These are phyloP conservation scores for Helobdella robusta DNA, from an alignment of 2,888 invertebrate species.

Conservation along the genomic window DNA sequence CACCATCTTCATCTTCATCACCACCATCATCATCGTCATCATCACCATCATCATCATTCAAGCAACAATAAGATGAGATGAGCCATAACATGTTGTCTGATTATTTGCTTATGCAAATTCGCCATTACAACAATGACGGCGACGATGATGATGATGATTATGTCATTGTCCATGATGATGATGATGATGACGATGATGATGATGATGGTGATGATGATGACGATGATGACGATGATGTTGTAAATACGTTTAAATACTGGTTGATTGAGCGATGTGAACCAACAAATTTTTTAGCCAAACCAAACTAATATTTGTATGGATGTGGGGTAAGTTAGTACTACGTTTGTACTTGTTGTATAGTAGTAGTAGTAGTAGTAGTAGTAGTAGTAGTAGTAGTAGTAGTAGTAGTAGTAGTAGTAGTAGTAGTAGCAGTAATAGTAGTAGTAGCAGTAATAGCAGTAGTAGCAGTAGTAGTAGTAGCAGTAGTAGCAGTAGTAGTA, in stretches of 20 bases:
- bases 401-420: conserved; percentile 28
- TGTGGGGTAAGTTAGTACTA: too few relatives aligned
- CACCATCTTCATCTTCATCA: conserved; percentile 3
- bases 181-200: conserved; percentile 11
- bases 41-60: neutral
- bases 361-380: conserved; percentile 19
- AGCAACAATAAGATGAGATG: neutral
- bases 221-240: conserved; percentile 11
- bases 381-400: conserved; percentile 28
- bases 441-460: conserved; percentile 27
- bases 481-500: conserved; percentile 29
- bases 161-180: neutral
- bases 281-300: too few relatives aligned
- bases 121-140: too few relatives aligned
- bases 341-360: too few relatives aligned
- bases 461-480: conserved; percentile 28
- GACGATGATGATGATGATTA: conserved; percentile 19
- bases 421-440: conserved; percentile 29
- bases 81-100: neutral
- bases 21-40: neutral
- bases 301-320: too few relatives aligned
- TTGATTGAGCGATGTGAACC: too few relatives aligned
- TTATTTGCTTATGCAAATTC: neutral
- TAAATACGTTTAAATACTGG: too few relatives aligned
- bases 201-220: conserved; percentile 7